These are phyloP conservation scores for Nephrotoma appendiculata DNA, from an alignment of 2,888 invertebrate species.

Conservation along the genomic window DNA sequence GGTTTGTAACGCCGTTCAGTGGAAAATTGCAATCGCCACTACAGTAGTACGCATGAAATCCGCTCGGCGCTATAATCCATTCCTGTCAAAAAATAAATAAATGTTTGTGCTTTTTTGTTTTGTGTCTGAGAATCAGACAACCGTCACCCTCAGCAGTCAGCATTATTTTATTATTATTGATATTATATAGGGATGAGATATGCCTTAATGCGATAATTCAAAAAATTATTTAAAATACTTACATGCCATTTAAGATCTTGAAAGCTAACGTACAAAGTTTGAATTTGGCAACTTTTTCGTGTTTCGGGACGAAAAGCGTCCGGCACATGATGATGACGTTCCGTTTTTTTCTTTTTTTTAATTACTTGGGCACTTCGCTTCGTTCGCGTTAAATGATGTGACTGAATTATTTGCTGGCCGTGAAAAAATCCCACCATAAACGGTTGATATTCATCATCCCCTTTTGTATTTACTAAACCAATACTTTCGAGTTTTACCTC, in stretches of 20 bases:
- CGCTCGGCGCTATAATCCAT: constrained; percentile 93
- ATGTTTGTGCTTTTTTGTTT: background rate
- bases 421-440: constrained; percentile 86
- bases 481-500: constrained; percentile 74
- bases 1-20: constrained; percentile 83
- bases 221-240: constrained; percentile 10
- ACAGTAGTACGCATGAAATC: constrained; percentile 88
- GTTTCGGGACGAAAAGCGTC: constrained; percentile 22
- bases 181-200: background rate
- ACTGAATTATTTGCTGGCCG: constrained; percentile 35
- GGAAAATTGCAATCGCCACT: constrained; percentile 91
- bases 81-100: constrained; percentile 39
- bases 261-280: constrained; percentile 85
- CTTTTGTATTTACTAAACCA: constrained; percentile 63
- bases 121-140: background rate
- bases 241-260: constrained; percentile 80
- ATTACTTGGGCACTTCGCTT: constrained; percentile 17
- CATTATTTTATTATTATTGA: background rate
- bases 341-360: constrained; percentile 16
- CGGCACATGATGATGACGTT: constrained; percentile 26
- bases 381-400: constrained; percentile 21
- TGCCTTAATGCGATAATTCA: background rate
- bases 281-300: constrained; percentile 68
- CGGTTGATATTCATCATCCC: constrained; percentile 71
- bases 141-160: background rate